Base-by-base conservation (phyloP, 2,113 vertebrate species). In the Chionis minor region DNA sequence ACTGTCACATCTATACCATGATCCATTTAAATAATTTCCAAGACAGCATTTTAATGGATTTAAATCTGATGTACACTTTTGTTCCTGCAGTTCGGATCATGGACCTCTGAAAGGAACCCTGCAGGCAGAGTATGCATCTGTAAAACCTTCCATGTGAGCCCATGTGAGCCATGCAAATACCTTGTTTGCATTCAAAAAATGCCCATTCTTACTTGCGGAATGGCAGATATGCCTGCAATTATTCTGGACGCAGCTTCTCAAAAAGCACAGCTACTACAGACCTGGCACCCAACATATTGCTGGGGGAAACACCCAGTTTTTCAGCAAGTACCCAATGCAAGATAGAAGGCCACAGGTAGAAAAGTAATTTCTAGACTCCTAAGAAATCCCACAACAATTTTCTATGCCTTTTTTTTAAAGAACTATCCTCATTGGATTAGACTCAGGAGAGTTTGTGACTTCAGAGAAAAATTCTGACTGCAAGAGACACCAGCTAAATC, bases 1-100 rank as follows among this genome's bases (percentile, higher is more conserved):
- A 22, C 16, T 21, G n/a, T 56, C 66, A 30, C 54, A 0, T 20
- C 19, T 3, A 6, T 6, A 9, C 47, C 35, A 5, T 0, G 16
- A 33, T 24, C 54, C 11, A 10, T n/a, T 47, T 35, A 12, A 61
- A 19, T 16, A 10, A 45, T 12, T 56, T 49, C 77, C 71, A 59
- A 27, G 32, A 28, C 40, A 30, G 30, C 16, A 23, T 73, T 75
- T 62, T 15, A 70, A 15, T 32, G 80, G 42, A 14, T 52, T 45
- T 40, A 38, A 38, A 38, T 21, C 47, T 42, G 59, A 26, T 10
- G 30, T 3, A 24, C 32, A 1, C 47, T 17, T 47, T 19, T 59
- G 67, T 35, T 63, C 44, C 9, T 3, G 13, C 35, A 10, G 27
- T 22, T 58, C 44, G 42, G 56, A 65, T 12, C 54, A 26, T 0